Evolutionary conservation across 2,888 invertebrate genomes (phyloP), one percentile per base, ranked within the genome.

Genomic region (Hirtodrosophila histrioides): DNA sequence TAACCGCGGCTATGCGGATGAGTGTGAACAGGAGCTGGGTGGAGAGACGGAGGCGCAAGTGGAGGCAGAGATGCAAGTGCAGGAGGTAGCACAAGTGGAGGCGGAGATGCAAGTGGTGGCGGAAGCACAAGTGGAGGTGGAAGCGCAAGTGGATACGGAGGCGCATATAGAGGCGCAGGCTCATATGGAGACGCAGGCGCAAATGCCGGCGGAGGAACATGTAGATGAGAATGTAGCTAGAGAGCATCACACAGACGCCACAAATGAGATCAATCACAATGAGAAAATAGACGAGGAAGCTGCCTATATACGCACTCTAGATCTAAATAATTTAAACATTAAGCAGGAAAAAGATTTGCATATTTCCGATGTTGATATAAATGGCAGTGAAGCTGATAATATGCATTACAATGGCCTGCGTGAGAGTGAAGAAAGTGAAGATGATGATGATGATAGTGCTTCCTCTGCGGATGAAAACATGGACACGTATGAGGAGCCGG

Each of bases 291-390:
- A 73, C 4, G 86, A 73, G 10, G 84, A 83, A 35, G 23, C 68
- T 5, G 48, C 65, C 1, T 90, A 88, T 49, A 86, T 89, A 29
- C 81, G 71, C 8, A 82, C 60, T 54, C 79, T 90, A 24, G 90
- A 91, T 64, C 77, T 89, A n/a, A 81, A 64, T 36, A 90, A 88
- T 62, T 58, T 91, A 9, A 64, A 53, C 0, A 88, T 91, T n/a
- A 91, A 91, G 56, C 88, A 90, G 41, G 91, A 91, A 57, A 86
- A 78, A 31, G 90, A 90, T 51, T 78, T 90, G 39, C 88, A 90
- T 35, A 82, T 90, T n/a, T 69, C 73, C 12, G 88, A 87, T 62
- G 48, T 65, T 29, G 57, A 70, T 27, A 43, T 65, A 4, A 72
- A 80, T 57, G 57, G 53, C 49, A 65, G 57, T 27, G 68, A 77